Conservation (phyloP, 2,113 vertebrate genomes). For the Calypte anna region DNA sequence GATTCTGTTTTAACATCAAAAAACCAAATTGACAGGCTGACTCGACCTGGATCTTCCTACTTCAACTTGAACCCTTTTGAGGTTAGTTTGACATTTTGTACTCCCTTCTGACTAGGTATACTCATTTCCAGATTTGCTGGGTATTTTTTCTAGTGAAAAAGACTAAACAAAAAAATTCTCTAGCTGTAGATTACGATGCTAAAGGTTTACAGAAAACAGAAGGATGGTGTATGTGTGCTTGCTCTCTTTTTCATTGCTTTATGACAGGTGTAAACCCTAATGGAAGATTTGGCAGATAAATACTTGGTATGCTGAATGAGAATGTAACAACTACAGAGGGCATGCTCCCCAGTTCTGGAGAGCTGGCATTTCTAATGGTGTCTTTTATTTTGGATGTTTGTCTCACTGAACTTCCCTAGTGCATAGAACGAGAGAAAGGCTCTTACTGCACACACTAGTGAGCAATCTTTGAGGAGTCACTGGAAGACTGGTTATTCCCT, state of each 20-base stretch:
- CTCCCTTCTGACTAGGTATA: neutral
- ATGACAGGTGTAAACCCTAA: neutral
- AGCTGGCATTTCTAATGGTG: neutral
- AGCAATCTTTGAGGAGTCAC: neutral
- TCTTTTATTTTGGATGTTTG: neutral
- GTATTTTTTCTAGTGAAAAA: neutral
- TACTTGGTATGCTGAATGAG: neutral
- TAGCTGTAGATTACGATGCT: neutral
- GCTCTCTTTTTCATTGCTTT: neutral
- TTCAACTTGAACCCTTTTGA: slow-evolving; percentile 98
- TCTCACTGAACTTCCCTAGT: neutral
- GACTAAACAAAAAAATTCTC: neutral
- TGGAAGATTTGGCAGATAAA: neutral
- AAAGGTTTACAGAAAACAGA: neutral
- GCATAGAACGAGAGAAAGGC: neutral
- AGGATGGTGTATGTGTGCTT: accelerated
- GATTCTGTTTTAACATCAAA: slow-evolving; percentile 97
- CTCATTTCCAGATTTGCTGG: neutral
- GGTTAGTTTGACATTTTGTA: slow-evolving; percentile 66
- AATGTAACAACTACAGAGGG: neutral
- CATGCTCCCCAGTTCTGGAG: neutral
- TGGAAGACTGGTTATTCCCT: neutral
- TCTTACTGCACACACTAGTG: neutral
- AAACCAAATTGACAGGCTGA: slow-evolving; percentile 96
- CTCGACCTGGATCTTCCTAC: slow-evolving; percentile 93